These are phyloP conservation scores for Entomobrya multifasciata DNA, from an alignment of 2,888 invertebrate species.

Conservation along the genomic window DNA sequence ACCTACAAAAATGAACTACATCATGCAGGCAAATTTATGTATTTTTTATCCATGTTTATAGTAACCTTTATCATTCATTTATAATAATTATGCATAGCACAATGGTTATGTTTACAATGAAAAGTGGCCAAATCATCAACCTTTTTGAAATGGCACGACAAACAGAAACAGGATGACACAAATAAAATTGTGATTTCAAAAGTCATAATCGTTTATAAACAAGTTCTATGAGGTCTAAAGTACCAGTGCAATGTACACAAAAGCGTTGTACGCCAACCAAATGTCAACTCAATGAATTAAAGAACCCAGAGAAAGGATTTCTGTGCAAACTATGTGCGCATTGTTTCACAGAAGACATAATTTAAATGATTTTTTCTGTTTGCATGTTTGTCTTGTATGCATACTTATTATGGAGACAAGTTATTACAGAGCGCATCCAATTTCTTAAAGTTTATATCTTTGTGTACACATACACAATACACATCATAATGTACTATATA, in stretches of 20 bases:
- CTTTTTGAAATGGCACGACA: conserved; percentile 34
- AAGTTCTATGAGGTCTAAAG: neutral
- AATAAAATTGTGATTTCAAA: conserved; percentile 56
- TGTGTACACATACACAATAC: too few relatives aligned
- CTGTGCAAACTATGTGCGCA: conserved; percentile 10
- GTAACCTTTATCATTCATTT: neutral
- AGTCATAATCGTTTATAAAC: conserved; percentile 50
- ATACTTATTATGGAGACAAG: too few relatives aligned
- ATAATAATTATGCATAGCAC: neutral
- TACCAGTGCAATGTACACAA: neutral
- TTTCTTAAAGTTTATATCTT: too few relatives aligned
- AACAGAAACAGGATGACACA: conserved; percentile 67
- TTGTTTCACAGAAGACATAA: conserved; percentile 40
- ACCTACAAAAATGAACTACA: neutral
- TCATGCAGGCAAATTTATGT: neutral
- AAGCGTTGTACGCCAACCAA: neutral
- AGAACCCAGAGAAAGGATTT: conserved; percentile 6
- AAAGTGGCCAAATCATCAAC: conserved; percentile 56
- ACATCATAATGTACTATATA: too few relatives aligned
- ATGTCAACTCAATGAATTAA: conserved; percentile 54
- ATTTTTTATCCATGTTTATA: neutral
- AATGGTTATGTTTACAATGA: neutral
- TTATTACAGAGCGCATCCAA: too few relatives aligned
- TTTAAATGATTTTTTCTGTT: neutral
- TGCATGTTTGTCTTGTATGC: neutral